Evolutionary conservation across 2,888 invertebrate species (phyloP).

Genomic region (Aethes cnicana): DNA sequence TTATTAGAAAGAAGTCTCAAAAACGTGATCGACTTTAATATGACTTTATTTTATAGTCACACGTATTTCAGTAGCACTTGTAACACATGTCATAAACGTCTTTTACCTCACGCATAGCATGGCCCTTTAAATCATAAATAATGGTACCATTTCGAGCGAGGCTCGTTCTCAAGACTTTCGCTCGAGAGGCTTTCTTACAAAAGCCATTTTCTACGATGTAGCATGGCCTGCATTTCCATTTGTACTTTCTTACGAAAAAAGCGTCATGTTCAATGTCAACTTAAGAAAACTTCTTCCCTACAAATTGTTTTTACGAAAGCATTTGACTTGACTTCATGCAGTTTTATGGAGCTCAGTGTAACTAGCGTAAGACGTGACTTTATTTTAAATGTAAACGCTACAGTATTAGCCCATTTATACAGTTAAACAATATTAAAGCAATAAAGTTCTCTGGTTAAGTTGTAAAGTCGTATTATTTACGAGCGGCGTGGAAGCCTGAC

Average conservation of each 20-base stretch:
- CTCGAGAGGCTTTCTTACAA: too few species aligned
- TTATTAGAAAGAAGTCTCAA: too few species aligned
- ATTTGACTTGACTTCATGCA: too few species aligned
- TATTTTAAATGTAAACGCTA: background rate
- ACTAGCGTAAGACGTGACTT: constrained; percentile 5
- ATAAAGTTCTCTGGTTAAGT: constrained; percentile 19
- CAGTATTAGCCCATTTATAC: constrained; percentile 1
- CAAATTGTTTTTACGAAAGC: too few species aligned
- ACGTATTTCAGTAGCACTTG: constrained; percentile 8
- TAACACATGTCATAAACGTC: constrained; percentile 12
- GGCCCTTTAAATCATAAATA: constrained; percentile 26
- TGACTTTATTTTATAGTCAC: background rate
- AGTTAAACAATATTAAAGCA: constrained; percentile 10
- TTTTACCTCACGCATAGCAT: constrained; percentile 9
- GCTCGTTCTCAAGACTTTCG: too few species aligned
- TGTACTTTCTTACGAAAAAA: too few species aligned
- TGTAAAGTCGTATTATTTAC: constrained; percentile 24
- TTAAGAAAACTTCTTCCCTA: background rate
- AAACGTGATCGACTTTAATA: too few species aligned
- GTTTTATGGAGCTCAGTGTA: too few species aligned
- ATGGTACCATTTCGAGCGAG: constrained; percentile 18
- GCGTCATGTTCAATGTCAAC: background rate
- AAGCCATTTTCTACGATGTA: background rate
- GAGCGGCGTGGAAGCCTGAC: constrained; percentile 16
- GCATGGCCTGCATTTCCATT: too few species aligned